These are phyloP conservation scores for Alligator sinensis DNA, from an alignment of 2,113 vertebrate species.

Conservation along the genomic window DNA sequence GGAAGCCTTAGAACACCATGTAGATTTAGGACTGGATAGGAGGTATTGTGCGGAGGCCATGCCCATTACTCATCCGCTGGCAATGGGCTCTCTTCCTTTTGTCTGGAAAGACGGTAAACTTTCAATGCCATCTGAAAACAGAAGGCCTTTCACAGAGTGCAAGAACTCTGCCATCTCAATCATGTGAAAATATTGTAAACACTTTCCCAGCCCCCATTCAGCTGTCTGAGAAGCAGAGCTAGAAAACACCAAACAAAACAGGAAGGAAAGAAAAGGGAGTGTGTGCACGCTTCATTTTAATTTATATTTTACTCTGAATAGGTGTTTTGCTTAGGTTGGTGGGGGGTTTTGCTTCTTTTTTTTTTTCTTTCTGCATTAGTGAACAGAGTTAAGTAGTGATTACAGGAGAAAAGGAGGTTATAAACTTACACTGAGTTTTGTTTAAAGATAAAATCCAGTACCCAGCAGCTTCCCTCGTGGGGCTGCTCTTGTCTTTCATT, in stretches of 20 bases:
- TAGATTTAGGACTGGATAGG: conserved; percentile 82
- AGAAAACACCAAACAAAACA: conserved; percentile 69
- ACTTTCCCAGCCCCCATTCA: conserved; percentile 80
- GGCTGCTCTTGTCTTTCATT: conserved; percentile 45
- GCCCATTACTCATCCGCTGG: conserved; percentile 84
- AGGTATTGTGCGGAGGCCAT: conserved; percentile 77
- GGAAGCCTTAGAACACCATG: conserved; percentile 81
- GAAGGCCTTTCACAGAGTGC: conserved; percentile 79
- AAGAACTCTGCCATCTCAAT: conserved; percentile 80
- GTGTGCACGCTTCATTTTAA: conserved; percentile 1
- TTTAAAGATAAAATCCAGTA: neutral
- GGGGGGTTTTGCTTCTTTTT: neutral
- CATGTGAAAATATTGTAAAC: conserved; percentile 84
- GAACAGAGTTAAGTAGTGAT: conserved; percentile 19
- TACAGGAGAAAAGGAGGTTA: conserved; percentile 1
- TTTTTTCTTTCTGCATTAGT: neutral
- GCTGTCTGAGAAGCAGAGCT: conserved; percentile 71
- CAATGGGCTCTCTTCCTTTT: conserved; percentile 82
- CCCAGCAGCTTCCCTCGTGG: neutral
- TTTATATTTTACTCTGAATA: conserved; percentile 45
- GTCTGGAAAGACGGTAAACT: conserved; percentile 82
- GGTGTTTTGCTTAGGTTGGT: conserved; percentile 16
- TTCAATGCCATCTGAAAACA: conserved; percentile 83
- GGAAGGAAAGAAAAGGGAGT: conserved; percentile 56
- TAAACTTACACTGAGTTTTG: conserved; percentile 37